phyloP scores from a whole-genome alignment of 2,888 invertebrate genomes.

The Stenodera caucasica region DNA sequence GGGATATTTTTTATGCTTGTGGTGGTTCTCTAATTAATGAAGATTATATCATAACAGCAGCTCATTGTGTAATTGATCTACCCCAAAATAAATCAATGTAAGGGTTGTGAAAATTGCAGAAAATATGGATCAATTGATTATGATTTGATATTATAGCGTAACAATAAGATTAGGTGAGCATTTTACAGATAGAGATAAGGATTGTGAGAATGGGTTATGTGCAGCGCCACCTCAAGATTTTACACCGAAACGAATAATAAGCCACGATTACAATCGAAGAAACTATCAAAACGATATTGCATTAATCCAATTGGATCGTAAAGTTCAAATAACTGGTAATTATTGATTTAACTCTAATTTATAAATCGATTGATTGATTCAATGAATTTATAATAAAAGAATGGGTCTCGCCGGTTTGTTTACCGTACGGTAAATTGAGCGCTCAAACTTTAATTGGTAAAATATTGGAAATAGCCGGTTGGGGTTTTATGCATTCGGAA shows the following conservation, averaged over 20 bases:
- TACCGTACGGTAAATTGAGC: no score
- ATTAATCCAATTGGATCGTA: constrained; percentile 45
- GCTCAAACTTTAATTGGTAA: no score
- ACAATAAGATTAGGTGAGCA: constrained; percentile 45
- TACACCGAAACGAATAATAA: constrained; percentile 30
- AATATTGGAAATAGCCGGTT: no score
- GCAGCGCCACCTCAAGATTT: constrained; percentile 54
- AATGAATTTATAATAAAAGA: constrained; percentile 51
- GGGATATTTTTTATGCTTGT: constrained; percentile 50
- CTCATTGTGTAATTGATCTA: constrained; percentile 16
- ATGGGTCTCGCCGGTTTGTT: constrained; percentile 63
- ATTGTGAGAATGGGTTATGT: constrained; percentile 47
- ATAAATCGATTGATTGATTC: neutral
- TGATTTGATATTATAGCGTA: constrained; percentile 34
- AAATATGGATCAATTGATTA: no score
- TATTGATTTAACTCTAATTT: neutral
- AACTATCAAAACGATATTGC: constrained; percentile 52
- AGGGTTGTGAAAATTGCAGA: no score
- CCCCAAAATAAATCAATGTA: no score
- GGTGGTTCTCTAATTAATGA: constrained; percentile 59
- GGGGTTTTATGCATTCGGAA: no score
- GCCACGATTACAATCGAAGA: constrained; percentile 18
- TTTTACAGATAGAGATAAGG: constrained; percentile 33
- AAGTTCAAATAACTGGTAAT: constrained; percentile 47
- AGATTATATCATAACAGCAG: constrained; percentile 58